Evolutionary conservation across 2,888 invertebrate genomes (phyloP).

Genomic region (Lepetodrilus schrolli): DNA sequence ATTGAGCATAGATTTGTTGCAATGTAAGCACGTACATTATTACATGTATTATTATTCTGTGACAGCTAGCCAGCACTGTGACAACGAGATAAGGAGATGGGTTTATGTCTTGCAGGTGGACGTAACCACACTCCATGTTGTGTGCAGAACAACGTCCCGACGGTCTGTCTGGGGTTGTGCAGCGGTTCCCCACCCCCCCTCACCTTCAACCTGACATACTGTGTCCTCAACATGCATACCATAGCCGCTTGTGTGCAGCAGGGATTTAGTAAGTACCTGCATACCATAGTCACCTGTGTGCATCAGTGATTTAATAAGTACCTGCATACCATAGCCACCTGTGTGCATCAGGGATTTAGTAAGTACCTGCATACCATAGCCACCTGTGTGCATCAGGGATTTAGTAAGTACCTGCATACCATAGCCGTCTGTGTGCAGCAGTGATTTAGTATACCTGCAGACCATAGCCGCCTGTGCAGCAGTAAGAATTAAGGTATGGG

Average conservation of each 20-base stretch:
- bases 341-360: background rate
- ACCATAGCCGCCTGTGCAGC: background rate
- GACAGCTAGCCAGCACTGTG: too few species aligned
- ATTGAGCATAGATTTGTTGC: background rate
- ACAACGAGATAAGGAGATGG: background rate
- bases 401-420: background rate
- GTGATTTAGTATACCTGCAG: background rate
- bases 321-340: background rate
- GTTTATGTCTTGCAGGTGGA: constrained; percentile 4
- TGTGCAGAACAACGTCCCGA: background rate
- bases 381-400: background rate
- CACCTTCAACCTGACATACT: background rate
- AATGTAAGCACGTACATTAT: too few species aligned
- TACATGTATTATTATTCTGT: too few species aligned
- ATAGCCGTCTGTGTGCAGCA: background rate
- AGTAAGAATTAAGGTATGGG: too few species aligned
- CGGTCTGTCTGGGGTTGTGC: constrained; percentile 18
- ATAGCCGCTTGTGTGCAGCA: constrained; percentile 31
- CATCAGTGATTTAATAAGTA: background rate
- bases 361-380: background rate
- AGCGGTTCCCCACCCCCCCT: background rate
- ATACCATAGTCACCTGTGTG: background rate
- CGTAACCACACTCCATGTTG: constrained; percentile 28
- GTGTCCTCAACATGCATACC: constrained; percentile 5
- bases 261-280: constrained; percentile 18